Base-by-base conservation (phyloP, 2,113 vertebrate species). In the Indicator maculatus region DNA sequence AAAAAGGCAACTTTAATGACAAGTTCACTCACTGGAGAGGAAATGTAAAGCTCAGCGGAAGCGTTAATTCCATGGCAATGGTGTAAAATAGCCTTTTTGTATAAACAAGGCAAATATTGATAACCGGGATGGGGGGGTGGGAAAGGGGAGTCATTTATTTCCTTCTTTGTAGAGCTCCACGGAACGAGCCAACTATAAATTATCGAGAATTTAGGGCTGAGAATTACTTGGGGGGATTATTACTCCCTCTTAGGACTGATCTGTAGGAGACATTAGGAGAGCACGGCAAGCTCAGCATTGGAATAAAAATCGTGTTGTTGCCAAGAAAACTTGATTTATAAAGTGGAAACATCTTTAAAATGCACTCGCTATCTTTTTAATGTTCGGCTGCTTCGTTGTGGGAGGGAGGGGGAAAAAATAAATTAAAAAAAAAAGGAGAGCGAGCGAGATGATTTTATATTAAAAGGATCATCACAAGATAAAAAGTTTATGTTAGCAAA, bases 281-380 rank as follows among this genome's bases (percentile, higher is more conserved):
- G 44, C 89, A 8, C 90, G 85, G 88, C 92, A 88, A 96, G 79
- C 90, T 95, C 92, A 72, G 60, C 88, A 91, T 56, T 92, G 91
- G 78, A 96, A 92, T 66, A 67, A 93, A 88, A 96, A 93, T 78
- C 41, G 24, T 63, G 95, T 89, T 93, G 93, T 96, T 98, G 98
- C 97, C 98, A 98, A 97, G 95, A 91, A 95, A 74, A 15, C 73
- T 83, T 98, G 98, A 98, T 98, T 98, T 98, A 98, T 98, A 98
- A 98, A 97, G 98, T 98, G 97, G 97, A 98, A 98, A 98, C 98
- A 98, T 98, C 97, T 98, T 98, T 97, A 98, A 98, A 98, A 98
- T 98, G 97, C 73, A 6, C 93, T 96, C 85, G 80, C 90, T 97
- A 96, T 97, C 97, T 97, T 93, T 94, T 93, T 94, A 94, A 95